A percentile compares a stretch with the other conserved stretches of the same genome.
phyloP scores from a whole-genome alignment of 2,113 vertebrate genomes.

The Hippoglossus stenolepis region DNA sequence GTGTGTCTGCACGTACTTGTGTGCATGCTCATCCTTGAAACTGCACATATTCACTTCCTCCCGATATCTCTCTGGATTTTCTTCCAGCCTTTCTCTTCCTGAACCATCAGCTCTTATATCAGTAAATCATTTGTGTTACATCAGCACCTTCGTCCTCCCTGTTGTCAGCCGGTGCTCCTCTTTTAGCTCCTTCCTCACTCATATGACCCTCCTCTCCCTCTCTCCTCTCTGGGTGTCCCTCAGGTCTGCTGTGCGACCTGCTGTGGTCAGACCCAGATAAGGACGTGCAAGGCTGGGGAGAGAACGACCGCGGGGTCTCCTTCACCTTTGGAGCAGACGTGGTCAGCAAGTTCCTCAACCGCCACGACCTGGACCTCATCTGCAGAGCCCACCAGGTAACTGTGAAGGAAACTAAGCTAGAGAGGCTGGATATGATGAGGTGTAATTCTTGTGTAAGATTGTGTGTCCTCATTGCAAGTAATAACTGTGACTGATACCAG shows the following conservation, averaged over 20 bases:
- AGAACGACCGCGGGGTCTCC: slow-evolving; percentile 98
- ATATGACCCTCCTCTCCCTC: slow-evolving; percentile 4
- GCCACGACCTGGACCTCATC: slow-evolving; percentile 98
- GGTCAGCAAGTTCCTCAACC: slow-evolving; percentile 99
- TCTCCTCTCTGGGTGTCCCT: slow-evolving; percentile 27
- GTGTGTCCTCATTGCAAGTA: too few species aligned
- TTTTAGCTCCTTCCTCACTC: neutral
- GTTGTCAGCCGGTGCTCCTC: neutral
- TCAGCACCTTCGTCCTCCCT: neutral
- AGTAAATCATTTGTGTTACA: slow-evolving; percentile 4
- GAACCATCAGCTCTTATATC: slow-evolving; percentile 6
- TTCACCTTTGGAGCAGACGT: slow-evolving; percentile 99
- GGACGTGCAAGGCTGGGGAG: slow-evolving; percentile 98
- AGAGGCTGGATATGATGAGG: neutral
- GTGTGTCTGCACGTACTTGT: neutral
- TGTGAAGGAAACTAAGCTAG: neutral
- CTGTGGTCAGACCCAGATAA: slow-evolving; percentile 99
- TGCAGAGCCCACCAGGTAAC: slow-evolving; percentile 98
- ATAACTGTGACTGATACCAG: too few species aligned
- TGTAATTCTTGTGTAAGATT: neutral
- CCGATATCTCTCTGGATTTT: neutral
- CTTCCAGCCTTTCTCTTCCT: neutral
- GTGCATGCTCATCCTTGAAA: neutral
- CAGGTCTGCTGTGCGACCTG: slow-evolving; percentile 97
- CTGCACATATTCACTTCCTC: slow-evolving; percentile 9